Conservation (phyloP, 1,140 invertebrate genomes). For the Drosophila rhopaloa region DNA sequence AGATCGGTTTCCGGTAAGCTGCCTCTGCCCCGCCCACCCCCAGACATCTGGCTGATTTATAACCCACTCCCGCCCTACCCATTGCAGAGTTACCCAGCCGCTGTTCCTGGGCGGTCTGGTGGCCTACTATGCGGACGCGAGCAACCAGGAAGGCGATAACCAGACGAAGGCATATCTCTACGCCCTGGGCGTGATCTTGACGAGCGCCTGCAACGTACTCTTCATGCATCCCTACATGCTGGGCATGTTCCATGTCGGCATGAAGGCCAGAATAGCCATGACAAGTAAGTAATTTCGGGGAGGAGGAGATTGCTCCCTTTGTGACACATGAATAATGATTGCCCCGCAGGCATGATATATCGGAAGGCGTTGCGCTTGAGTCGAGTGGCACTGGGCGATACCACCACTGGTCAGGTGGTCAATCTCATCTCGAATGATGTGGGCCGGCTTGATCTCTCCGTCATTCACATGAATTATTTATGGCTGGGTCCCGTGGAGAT, state of each 20-base stretch:
- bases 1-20: conserved; percentile 81
- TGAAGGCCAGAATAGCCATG: conserved; percentile 92
- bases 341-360: conserved; percentile 91
- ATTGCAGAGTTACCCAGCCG: conserved; percentile 89
- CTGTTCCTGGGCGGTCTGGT: conserved; percentile 90
- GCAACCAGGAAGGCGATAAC: conserved; percentile 84
- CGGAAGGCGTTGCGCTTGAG: conserved; percentile 91
- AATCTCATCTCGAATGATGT: conserved; percentile 97
- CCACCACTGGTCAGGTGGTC: conserved; percentile 94
- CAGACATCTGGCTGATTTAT: conserved; percentile 50
- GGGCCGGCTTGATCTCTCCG: conserved; percentile 89
- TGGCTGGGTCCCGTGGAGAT: conserved; percentile 94
- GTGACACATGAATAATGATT: conserved; percentile 43
- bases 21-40: conserved; percentile 12
- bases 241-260: conserved; percentile 89
- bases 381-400: conserved; percentile 89
- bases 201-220: conserved; percentile 89
- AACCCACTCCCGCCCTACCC: conserved; percentile 11
- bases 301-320: conserved; percentile 7
- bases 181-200: conserved; percentile 88
- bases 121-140: conserved; percentile 87
- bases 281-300: conserved; percentile 36
- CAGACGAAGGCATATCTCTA: conserved; percentile 88
- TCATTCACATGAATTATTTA: conserved; percentile 90
- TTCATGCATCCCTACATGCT: conserved; percentile 93